phyloP scores from a whole-genome alignment of 2,113 vertebrate species.

The Prunella fulvescens region DNA sequence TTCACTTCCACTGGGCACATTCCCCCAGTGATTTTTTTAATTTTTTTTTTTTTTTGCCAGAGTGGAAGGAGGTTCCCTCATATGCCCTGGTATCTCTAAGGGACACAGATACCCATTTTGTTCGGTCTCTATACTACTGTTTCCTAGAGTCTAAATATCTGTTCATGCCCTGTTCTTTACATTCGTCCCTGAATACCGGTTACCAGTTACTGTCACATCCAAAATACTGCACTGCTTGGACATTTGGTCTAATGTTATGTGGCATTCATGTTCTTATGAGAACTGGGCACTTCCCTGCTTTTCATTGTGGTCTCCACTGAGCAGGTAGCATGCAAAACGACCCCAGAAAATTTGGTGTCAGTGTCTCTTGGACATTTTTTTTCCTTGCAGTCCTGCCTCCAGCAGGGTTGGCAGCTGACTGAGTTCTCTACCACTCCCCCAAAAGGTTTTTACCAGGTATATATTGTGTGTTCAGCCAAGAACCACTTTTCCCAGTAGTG shows the following conservation, averaged over 20 bases:
- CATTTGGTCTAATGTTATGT: not conserved
- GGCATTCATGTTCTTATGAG: not conserved
- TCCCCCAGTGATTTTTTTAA: not conserved
- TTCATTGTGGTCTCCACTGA: not conserved
- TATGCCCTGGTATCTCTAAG: not conserved
- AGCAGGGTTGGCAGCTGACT: rapidly evolving
- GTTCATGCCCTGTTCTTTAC: not conserved
- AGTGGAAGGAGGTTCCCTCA: not conserved
- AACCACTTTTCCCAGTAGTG: not conserved
- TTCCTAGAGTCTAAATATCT: not conserved
- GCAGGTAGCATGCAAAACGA: not conserved
- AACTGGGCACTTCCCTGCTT: not conserved
- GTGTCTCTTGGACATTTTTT: not conserved
- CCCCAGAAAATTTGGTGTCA: not conserved
- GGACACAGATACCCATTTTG: not conserved
- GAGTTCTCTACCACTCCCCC: not conserved
- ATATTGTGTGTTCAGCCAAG: not conserved
- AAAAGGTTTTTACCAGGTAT: not conserved
- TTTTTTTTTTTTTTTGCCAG: not conserved
- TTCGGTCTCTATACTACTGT: not conserved
- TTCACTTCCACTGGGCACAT: not conserved
- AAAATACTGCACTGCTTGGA: not conserved
- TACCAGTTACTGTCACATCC: not conserved
- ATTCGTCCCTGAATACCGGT: not conserved
- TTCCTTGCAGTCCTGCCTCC: not conserved